Evolutionary conservation across 1,140 invertebrate genomes (phyloP).

Genomic region (Elymnias hypermnestra): DNA sequence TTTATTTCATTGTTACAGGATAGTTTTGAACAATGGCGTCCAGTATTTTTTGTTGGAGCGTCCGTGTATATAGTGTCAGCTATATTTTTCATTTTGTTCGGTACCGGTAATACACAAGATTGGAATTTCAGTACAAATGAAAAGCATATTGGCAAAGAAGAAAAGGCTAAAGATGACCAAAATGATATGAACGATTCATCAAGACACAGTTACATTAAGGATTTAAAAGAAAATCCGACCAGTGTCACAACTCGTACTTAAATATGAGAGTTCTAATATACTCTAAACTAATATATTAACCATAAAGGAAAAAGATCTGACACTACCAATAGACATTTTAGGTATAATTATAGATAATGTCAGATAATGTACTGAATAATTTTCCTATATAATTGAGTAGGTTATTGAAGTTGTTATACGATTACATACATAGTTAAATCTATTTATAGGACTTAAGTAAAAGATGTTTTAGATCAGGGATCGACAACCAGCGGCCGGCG

Average conservation of each 20-base stretch:
- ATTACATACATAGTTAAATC: background rate
- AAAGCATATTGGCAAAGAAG: slow-evolving; percentile 30
- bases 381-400: slow-evolving; percentile 8
- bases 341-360: slow-evolving; percentile 9
- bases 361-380: slow-evolving; percentile 12
- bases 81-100: slow-evolving; percentile 81
- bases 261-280: too few species aligned
- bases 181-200: slow-evolving; percentile 41
- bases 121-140: slow-evolving; percentile 76
- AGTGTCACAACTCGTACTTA: slow-evolving; percentile 37
- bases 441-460: slow-evolving; percentile 5
- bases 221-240: slow-evolving; percentile 48
- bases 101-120: slow-evolving; percentile 79
- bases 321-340: slow-evolving; percentile 8
- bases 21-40: slow-evolving; percentile 85
- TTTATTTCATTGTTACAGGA: slow-evolving; percentile 77
- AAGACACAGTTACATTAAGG: slow-evolving; percentile 37
- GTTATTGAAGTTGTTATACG: slow-evolving; percentile 3
- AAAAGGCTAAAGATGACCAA: slow-evolving; percentile 38
- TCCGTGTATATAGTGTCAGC: slow-evolving; percentile 82
- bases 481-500: too few species aligned
- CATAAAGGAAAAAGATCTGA: slow-evolving; percentile 10
- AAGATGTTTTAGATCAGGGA: too few species aligned
- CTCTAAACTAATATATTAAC: background rate
- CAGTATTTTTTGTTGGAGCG: slow-evolving; percentile 85